A percentile compares a stretch with the other conserved stretches of the same genome.
These are phyloP conservation scores for Pseudochirops cupreus DNA, from an alignment of 2,797 vertebrate genomes.

Conservation along the genomic window DNA sequence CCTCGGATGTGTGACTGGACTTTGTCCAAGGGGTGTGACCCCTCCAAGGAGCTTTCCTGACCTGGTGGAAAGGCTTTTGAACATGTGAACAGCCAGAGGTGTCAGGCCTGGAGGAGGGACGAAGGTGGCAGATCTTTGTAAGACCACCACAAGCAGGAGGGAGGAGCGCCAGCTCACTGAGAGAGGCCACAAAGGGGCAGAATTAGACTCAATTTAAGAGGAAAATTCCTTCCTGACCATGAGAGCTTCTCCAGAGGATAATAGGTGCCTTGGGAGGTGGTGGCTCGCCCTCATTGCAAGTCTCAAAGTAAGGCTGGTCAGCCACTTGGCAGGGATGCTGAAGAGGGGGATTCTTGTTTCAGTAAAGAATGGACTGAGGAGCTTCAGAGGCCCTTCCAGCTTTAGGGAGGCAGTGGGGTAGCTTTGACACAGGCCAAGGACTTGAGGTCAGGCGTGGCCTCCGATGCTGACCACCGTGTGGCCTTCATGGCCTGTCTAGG, in stretches of 20 bases:
- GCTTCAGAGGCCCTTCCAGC: not conserved
- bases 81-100: not conserved
- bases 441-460: not conserved
- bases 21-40: not conserved
- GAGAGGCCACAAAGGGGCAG: not conserved
- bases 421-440: not conserved
- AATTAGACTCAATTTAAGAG: not conserved
- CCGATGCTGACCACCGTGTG: not conserved
- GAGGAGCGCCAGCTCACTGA: not conserved
- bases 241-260: not conserved
- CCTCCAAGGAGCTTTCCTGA: no score
- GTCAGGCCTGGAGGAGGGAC: not conserved
- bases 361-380: not conserved
- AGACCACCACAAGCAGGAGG: not conserved
- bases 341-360: not conserved
- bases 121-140: not conserved
- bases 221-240: not conserved
- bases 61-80: not conserved
- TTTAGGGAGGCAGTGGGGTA: not conserved
- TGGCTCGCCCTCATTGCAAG: not conserved
- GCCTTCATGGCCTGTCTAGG: not conserved
- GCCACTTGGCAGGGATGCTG: not conserved
- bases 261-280: not conserved
- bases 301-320: not conserved
- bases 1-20: not conserved